Evolutionary conservation across 2,888 invertebrate genomes (phyloP).

Genomic region (Drosophila histrio): DNA sequence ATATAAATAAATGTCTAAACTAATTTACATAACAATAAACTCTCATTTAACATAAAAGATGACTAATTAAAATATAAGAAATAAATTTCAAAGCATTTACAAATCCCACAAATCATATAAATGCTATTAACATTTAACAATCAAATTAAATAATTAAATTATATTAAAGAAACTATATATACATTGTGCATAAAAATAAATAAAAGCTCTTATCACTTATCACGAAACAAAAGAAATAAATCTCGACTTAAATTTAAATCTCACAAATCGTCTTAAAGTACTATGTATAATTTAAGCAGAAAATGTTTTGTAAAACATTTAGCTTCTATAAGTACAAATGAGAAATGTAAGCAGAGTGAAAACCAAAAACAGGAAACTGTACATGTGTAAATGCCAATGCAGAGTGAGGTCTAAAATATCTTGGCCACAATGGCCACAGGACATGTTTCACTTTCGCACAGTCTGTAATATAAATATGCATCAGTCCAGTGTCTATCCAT

Average conservation of each 20-base stretch:
- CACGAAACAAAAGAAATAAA: no score
- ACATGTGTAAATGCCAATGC: slow-evolving; percentile 47
- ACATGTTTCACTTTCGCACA: slow-evolving; percentile 60
- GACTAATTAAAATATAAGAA: no score
- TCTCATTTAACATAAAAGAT: no score
- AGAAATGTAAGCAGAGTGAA: slow-evolving; percentile 31
- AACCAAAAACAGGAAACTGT: slow-evolving; percentile 18
- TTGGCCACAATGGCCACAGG: slow-evolving; percentile 59
- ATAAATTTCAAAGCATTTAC: no score
- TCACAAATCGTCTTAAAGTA: neutral
- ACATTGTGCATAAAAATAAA: no score
- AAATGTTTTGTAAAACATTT: slow-evolving; percentile 27
- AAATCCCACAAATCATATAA: no score
- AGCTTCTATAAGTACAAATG: slow-evolving; percentile 26
- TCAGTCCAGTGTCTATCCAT: slow-evolving; percentile 12
- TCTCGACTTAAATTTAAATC: neutral
- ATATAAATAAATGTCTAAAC: no score
- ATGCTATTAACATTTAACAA: no score
- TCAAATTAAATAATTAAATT: no score
- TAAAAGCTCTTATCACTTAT: no score
- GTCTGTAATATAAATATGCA: slow-evolving; percentile 60
- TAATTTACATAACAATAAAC: no score
- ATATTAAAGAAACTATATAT: no score
- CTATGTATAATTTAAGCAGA: neutral
- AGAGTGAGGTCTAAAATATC: slow-evolving; percentile 28